Evolutionary conservation across 1,140 invertebrate genomes (phyloP), one percentile per base, ranked within the genome.

Genomic region (Akabosia matsudoensis): DNA sequence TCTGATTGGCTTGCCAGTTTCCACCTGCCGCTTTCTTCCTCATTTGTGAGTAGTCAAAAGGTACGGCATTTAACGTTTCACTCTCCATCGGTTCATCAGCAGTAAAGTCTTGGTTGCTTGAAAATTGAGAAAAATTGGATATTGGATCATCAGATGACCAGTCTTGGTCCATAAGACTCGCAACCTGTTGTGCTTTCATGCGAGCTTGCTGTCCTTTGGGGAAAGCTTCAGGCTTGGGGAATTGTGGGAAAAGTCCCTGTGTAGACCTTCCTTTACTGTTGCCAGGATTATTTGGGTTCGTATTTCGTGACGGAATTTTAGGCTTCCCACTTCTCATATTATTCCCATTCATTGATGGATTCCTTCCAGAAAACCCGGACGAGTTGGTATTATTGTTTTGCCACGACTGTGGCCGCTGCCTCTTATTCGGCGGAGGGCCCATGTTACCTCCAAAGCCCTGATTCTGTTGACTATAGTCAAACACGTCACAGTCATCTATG

Each of bases 11-110:
- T 14, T 26, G 10, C 14, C 28, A 10, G 16, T 70, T 22, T 28
- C 13, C 70, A 24, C 3, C n/a, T 10, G 28, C 2, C 7, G 33
- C 7, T 18, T 31, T 70, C 30, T 72, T 72, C n/a, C 70, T 28
- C 13, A 72, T 72, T 72, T 51, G 70, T 2, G 70, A 3, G 28
- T 72, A 72, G 70, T 72, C 70, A 45, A 72, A 72, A 18, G 70
- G 70, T 4, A 72, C 37, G 2, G 70, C 70, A 28, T 72, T 72
- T 22, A 72, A 72, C 4, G 70, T 72, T 18, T 22, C 24, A 26
- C 37, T 72, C 4, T 24, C 28, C 28, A 16, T 3, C 16, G 7
- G 67, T 34, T 33, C 67, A 51, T 72, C 70, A 28, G 24, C 14
- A 22, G 33, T n/a, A 72, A 28, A 34, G 24, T 72, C 70, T 37